Evolutionary conservation across 2,113 vertebrate species (phyloP).

Genomic region (Craseonycteris thonglongyai): DNA sequence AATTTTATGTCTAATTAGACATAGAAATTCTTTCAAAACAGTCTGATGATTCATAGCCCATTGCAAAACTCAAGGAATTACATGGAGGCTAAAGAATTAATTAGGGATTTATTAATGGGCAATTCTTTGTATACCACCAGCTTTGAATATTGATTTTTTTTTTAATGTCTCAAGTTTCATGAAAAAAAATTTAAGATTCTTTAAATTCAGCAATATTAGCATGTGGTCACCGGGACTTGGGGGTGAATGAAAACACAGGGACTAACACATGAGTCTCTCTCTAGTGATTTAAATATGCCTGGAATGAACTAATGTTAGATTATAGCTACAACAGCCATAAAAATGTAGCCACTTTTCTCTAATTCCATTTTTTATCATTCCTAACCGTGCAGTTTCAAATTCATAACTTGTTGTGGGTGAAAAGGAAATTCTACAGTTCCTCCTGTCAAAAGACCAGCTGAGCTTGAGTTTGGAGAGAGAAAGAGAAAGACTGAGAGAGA

Average conservation of each 20-base stretch:
- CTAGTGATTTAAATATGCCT: background rate
- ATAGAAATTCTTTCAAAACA: background rate
- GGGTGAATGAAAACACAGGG: background rate
- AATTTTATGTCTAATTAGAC: background rate
- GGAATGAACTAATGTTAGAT: background rate
- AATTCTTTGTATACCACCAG: background rate
- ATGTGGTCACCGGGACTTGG: background rate
- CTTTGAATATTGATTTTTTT: background rate
- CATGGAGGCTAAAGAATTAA: background rate
- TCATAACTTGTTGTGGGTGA: background rate
- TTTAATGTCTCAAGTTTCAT: background rate
- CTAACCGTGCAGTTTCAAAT: background rate
- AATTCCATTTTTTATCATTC: background rate
- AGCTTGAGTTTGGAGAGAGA: background rate
- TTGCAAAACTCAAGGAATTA: background rate
- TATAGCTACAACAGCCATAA: background rate
- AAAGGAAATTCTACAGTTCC: background rate
- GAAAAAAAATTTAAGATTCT: background rate
- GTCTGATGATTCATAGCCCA: background rate
- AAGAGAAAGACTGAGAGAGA: background rate
- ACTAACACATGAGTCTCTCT: background rate
- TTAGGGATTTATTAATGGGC: background rate
- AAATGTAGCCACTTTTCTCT: background rate
- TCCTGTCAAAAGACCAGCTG: background rate
- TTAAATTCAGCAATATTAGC: background rate